Base-by-base conservation (phyloP, 1,140 invertebrate genomes). In the Camponotus vicinus region DNA sequence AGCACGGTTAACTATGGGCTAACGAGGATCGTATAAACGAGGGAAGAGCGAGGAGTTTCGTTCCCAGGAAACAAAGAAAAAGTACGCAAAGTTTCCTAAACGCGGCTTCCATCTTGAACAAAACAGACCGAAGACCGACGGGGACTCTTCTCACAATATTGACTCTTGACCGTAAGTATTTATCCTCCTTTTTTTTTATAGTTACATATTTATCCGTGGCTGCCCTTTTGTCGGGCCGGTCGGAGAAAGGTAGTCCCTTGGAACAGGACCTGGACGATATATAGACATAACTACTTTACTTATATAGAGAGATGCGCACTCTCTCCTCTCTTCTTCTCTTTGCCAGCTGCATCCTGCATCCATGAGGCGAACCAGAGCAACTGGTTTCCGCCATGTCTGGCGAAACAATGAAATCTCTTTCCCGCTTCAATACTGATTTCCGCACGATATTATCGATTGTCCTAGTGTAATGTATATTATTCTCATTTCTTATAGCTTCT, bases 151-250 rank as follows among this genome's bases (percentile, higher is more conserved):
- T 87, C 73, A 92, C 88, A 93, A 93, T 93, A 93, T 93, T 93
- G 92, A 93, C 91, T 90, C 86, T 92, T 88, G 87, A 89, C 89
- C 91, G 88, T 88, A 88, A 92, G 91, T 90, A 90, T 90, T 90
- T 90, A 88, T 88, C 57, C 73, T 90, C 89, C 87, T 89, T 63
- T 40, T 67, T 86, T 84, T 90, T 90, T 90, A 90, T 90, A 90
- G 89, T 90, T 90, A 90, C 89, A 90, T 90, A 90, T 90, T 90
- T 89, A 90, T 90, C 88, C 64, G 75, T 85, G 88, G 57, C 79
- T 89, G 89, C 75, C 79, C 89, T 90, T 90, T 90, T 89, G 89
- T 90, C 89, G 89, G 49, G 89, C 40, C 79, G 79, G 76, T 67
- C 76, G 83, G 87, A 90, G 89, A 76, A 90, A 90, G 88, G 88